Percentiles rank a stretch among this genome's conserved stretches.
These are phyloP conservation scores for Zosterops borbonicus DNA, from an alignment of 2,113 vertebrate species.

Conservation along the genomic window DNA sequence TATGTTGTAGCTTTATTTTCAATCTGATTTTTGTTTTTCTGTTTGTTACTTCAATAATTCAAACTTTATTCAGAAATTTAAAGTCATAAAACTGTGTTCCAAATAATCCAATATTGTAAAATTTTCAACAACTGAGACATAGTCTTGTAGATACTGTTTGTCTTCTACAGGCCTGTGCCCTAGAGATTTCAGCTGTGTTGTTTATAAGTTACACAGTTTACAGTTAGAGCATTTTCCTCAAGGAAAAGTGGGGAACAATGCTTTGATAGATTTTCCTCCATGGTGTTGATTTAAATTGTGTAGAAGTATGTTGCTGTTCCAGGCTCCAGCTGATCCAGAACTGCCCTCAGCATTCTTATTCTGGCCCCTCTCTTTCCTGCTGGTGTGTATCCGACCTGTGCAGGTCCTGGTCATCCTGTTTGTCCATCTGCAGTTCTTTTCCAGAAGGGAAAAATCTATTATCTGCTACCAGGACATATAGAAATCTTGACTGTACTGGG, in stretches of 20 bases:
- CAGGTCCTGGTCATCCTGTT: neutral
- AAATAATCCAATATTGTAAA: neutral
- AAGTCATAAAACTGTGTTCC: neutral
- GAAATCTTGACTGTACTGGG: neutral
- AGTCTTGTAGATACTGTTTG: neutral
- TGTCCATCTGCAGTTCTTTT: neutral
- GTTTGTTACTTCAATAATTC: neutral
- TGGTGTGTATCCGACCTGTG: fast-evolving
- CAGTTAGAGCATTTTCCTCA: neutral
- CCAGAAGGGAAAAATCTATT: neutral
- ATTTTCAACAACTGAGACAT: neutral
- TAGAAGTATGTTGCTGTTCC: neutral
- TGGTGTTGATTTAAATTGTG: neutral
- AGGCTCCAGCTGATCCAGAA: neutral
- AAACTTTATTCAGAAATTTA: neutral
- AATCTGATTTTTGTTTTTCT: neutral
- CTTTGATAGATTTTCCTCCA: neutral
- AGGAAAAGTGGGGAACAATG: neutral
- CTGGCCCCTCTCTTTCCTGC: neutral
- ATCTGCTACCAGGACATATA: neutral
- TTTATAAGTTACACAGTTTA: neutral
- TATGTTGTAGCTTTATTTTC: neutral
- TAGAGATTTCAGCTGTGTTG: neutral
- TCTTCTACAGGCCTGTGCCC: neutral
- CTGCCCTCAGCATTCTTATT: neutral